Evolutionary conservation across 2,888 invertebrate species (phyloP).

Genomic region (Noctua pronuba): DNA sequence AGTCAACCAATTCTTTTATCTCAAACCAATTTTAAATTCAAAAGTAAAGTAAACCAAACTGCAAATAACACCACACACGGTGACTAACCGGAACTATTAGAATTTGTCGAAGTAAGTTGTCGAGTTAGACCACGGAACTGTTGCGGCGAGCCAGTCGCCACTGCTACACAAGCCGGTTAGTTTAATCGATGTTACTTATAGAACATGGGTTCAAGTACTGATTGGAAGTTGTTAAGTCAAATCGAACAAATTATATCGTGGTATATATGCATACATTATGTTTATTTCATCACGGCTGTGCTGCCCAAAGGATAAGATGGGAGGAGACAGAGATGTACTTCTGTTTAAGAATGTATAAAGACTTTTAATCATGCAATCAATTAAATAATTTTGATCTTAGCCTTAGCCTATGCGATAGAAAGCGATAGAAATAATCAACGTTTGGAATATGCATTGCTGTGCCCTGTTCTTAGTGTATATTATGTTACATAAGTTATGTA

Average conservation of each 20-base stretch:
- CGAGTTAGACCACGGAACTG: slow-evolving; percentile 41
- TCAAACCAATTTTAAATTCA: not conserved
- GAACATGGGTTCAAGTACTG: not conserved
- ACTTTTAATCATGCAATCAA: not conserved
- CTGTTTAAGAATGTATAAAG: not conserved
- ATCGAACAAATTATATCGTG: not conserved
- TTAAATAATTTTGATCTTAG: too few relatives aligned
- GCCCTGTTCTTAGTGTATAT: too few relatives aligned
- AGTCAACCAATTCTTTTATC: not conserved
- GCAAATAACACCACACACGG: not conserved
- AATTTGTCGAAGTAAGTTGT: slow-evolving; percentile 38
- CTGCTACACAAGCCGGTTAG: not conserved
- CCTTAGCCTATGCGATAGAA: not conserved
- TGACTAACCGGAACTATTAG: slow-evolving; percentile 27
- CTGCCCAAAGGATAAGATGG: not conserved
- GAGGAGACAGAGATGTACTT: not conserved
- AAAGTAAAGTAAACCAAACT: slow-evolving; percentile 18
- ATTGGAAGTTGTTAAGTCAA: slow-evolving; percentile 5
- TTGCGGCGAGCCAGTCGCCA: slow-evolving; percentile 23
- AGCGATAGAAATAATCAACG: too few relatives aligned
- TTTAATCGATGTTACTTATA: slow-evolving; percentile 26
- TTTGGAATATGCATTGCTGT: too few relatives aligned
- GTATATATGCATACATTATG: too few relatives aligned
- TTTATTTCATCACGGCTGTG: not conserved
- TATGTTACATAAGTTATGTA: too few relatives aligned